A percentile compares a stretch with the other conserved stretches of the same genome.
Evolutionary conservation across 2,113 vertebrate genomes (phyloP).

Genomic region (Cyprinodon variegatus): DNA sequence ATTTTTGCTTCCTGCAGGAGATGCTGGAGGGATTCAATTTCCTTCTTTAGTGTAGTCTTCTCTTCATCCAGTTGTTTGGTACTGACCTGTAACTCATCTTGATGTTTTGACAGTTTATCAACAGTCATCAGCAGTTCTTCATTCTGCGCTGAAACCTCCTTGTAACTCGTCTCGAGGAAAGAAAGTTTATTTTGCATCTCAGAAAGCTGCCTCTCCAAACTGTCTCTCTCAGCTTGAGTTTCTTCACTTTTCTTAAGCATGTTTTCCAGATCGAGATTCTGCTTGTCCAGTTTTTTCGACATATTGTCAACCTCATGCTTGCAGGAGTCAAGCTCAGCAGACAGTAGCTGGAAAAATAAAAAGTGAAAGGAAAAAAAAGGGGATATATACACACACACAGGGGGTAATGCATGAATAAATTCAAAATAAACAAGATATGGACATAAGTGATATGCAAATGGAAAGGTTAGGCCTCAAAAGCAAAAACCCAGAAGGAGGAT

Average conservation of each 20-base stretch:
- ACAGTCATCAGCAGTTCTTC: constrained; percentile 79
- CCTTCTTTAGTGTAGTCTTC: constrained; percentile 69
- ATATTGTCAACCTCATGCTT: constrained; percentile 88
- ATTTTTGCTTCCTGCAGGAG: constrained; percentile 71
- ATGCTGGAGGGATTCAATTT: constrained; percentile 70
- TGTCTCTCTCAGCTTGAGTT: constrained; percentile 83
- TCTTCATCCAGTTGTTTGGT: constrained; percentile 72
- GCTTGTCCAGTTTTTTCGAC: constrained; percentile 87
- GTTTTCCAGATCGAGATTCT: constrained; percentile 86
- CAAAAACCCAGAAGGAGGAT: constrained; percentile 48
- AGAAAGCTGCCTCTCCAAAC: constrained; percentile 79
- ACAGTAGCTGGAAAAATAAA: constrained; percentile 91
- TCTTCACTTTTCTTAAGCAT: constrained; percentile 80
- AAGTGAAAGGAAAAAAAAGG: constrained; percentile 72
- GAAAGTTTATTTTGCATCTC: constrained; percentile 79
- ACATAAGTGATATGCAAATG: constrained; percentile 61
- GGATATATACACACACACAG: constrained; percentile 62
- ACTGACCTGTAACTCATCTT: constrained; percentile 75
- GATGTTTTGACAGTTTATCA: constrained; percentile 72
- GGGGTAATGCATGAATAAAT: constrained; percentile 68
- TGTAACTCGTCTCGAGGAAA: constrained; percentile 75
- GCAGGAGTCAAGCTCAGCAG: constrained; percentile 90
- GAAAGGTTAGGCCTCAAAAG: constrained; percentile 68
- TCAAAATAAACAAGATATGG: constrained; percentile 67
- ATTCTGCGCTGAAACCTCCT: constrained; percentile 75